phyloP scores from a whole-genome alignment of 2,888 invertebrate species.

The Tetheella fluctuosa region DNA sequence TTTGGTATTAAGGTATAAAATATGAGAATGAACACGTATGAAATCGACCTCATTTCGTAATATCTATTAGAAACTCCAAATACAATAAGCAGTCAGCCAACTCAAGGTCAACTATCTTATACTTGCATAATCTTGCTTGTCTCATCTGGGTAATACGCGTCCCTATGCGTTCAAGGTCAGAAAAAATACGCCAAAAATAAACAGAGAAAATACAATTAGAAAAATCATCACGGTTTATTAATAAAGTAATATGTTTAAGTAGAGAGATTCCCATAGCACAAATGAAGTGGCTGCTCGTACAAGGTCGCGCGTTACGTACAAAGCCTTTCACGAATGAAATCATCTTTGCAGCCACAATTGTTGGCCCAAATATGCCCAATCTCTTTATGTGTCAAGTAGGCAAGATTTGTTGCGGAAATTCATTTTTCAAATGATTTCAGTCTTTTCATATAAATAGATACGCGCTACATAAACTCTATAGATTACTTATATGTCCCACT shows the following conservation, averaged over 20 bases:
- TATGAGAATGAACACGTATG: background rate
- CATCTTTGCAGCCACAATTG: constrained; percentile 40
- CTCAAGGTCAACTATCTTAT: background rate
- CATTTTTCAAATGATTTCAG: background rate
- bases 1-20: background rate
- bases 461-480: background rate
- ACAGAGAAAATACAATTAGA: background rate
- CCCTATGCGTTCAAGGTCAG: background rate
- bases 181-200: background rate
- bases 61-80: constrained; percentile 1
- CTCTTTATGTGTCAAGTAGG: constrained; percentile 1
- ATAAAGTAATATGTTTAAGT: background rate
- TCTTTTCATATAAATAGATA: background rate
- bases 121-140: background rate
- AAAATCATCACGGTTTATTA: background rate
- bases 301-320: constrained; percentile 40
- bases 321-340: constrained; percentile 52
- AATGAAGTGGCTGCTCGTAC: constrained; percentile 23
- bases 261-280: constrained; percentile 10
- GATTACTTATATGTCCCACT: background rate
- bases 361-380: constrained; percentile 34
- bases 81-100: background rate
- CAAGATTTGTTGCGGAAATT: background rate
- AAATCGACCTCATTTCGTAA: background rate
- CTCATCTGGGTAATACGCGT: background rate